Evolutionary conservation across 2,888 invertebrate species (phyloP).

Genomic region (Luffia ferchaultella): DNA sequence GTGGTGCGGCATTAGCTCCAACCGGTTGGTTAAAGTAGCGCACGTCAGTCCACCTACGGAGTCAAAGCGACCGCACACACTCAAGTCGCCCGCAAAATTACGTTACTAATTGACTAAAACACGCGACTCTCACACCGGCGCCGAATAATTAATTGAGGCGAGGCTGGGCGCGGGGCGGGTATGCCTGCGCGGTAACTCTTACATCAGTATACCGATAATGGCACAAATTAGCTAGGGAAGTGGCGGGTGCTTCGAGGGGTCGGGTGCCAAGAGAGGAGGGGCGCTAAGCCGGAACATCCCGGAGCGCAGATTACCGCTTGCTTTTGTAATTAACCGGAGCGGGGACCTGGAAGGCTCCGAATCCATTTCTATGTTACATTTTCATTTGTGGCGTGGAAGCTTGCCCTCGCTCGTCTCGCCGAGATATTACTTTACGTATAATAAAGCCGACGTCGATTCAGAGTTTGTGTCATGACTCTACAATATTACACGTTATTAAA

Average conservation of each 20-base stretch:
- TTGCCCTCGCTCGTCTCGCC: constrained; percentile 33
- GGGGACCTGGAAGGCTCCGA: constrained; percentile 55
- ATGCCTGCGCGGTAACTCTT: constrained; percentile 65
- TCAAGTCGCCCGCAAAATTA: constrained; percentile 66
- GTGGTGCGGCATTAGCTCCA: neutral
- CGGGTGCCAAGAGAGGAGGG: constrained; percentile 31
- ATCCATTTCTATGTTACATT: constrained; percentile 68
- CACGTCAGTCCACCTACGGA: constrained; percentile 22
- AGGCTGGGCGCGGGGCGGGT: constrained; percentile 31
- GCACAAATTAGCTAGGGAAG: constrained; percentile 65
- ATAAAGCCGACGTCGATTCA: too few relatives aligned
- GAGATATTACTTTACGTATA: neutral
- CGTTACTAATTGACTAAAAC: constrained; percentile 67
- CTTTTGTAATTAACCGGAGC: constrained; percentile 68
- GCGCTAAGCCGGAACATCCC: constrained; percentile 66
- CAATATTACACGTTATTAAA: too few relatives aligned
- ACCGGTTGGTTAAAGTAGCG: neutral
- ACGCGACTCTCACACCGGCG: constrained; percentile 65
- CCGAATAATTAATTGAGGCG: constrained; percentile 64
- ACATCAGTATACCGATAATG: constrained; percentile 68
- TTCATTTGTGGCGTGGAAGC: constrained; percentile 61
- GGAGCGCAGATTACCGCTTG: constrained; percentile 67
- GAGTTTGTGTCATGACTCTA: too few relatives aligned
- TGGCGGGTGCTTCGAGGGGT: too few relatives aligned
- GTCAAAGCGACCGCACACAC: constrained; percentile 42